These are phyloP conservation scores for Sisyra nigra DNA, from an alignment of 2,888 invertebrate species.

Conservation along the genomic window DNA sequence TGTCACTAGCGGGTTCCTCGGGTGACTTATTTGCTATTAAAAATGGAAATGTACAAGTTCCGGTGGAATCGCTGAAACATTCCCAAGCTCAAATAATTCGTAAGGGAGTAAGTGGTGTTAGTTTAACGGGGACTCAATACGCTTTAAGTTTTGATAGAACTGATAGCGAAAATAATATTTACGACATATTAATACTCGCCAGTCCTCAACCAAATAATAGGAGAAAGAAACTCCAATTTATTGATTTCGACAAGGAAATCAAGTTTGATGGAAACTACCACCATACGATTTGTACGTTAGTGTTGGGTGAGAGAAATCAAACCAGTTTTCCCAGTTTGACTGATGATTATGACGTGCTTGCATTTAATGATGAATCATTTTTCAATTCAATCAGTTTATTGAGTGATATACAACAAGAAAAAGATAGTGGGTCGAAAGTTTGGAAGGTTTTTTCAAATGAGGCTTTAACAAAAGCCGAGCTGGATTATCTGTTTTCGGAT, in stretches of 20 bases:
- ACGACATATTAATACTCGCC: slow-evolving; percentile 41
- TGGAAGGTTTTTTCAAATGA: slow-evolving; percentile 41
- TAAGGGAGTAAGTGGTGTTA: slow-evolving; percentile 21
- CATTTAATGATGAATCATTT: slow-evolving; percentile 29
- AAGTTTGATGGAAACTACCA: slow-evolving; percentile 30
- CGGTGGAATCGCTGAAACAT: slow-evolving; percentile 18
- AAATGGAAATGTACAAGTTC: slow-evolving; percentile 37
- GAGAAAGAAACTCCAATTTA: slow-evolving; percentile 27
- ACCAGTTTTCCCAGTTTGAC: slow-evolving; percentile 26
- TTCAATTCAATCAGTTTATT: slow-evolving; percentile 30
- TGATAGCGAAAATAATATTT: slow-evolving; percentile 16
- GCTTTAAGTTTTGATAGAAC: slow-evolving; percentile 1
- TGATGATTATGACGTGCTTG: slow-evolving; percentile 21
- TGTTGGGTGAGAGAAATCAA: slow-evolving; percentile 31
- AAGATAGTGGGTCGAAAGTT: slow-evolving; percentile 20
- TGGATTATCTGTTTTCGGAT: slow-evolving; percentile 30
- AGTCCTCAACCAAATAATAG: slow-evolving; percentile 35
- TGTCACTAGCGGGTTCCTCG: slow-evolving; percentile 35
- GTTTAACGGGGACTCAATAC: slow-evolving; percentile 12
- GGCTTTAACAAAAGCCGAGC: slow-evolving; percentile 24
- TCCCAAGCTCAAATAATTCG: slow-evolving; percentile 26
- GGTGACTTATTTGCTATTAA: slow-evolving; percentile 37
- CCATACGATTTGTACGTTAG: slow-evolving; percentile 35
- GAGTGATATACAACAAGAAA: slow-evolving; percentile 20
- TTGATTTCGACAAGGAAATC: slow-evolving; percentile 21